Percentiles rank a stretch among this genome's conserved stretches.
Evolutionary conservation across 1,140 invertebrate species (phyloP).

Genomic region (Forficula auricularia): DNA sequence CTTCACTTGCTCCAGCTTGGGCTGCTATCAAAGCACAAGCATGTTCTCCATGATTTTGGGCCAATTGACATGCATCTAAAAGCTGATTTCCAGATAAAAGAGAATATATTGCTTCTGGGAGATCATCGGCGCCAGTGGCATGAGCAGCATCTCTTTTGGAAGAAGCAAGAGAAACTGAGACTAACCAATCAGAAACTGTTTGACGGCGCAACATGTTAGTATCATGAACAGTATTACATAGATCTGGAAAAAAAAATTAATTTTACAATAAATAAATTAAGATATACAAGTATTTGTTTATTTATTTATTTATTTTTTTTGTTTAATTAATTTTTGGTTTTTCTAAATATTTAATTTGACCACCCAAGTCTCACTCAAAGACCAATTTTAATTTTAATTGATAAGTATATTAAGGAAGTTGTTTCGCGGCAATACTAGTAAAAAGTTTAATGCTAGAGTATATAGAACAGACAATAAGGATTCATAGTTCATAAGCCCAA

Average conservation of each 20-base stretch:
- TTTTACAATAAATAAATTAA: background rate
- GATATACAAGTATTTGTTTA: background rate
- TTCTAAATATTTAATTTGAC: too few relatives aligned
- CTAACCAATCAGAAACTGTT: slow-evolving; percentile 43
- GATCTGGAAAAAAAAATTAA: background rate
- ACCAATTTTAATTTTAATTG: too few relatives aligned
- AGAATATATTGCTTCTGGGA: slow-evolving; percentile 19
- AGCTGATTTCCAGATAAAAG: slow-evolving; percentile 27
- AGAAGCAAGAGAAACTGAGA: slow-evolving; percentile 23
- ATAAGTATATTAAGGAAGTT: too few relatives aligned
- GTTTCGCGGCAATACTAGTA: too few relatives aligned
- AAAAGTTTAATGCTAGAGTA: too few relatives aligned
- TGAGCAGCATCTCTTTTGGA: slow-evolving; percentile 21
- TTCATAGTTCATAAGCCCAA: too few relatives aligned
- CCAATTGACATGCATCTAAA: slow-evolving; percentile 29
- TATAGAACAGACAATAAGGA: too few relatives aligned
- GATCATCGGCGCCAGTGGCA: slow-evolving; percentile 1
- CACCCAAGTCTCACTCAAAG: too few relatives aligned
- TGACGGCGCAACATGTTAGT: slow-evolving; percentile 35
- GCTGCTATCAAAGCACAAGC: slow-evolving; percentile 16
- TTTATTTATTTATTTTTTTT: too few relatives aligned
- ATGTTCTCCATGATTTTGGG: slow-evolving; percentile 20
- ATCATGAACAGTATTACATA: slow-evolving; percentile 16
- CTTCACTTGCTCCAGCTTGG: background rate
- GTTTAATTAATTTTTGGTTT: too few relatives aligned